phyloP scores from a whole-genome alignment of 2,113 vertebrate species.

The Neodon shergylaensis region DNA sequence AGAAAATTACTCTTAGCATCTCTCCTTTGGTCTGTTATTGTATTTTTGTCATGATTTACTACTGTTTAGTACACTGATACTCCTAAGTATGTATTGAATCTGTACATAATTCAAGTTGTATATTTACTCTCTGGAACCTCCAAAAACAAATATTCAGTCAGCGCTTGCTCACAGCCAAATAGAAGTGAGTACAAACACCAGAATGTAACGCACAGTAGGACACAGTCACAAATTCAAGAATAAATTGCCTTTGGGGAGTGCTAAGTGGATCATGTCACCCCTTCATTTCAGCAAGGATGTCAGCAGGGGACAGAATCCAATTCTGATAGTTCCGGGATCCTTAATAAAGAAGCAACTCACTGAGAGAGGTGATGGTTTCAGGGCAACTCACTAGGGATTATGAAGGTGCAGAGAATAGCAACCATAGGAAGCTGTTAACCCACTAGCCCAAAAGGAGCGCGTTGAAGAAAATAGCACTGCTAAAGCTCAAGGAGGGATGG shows the following conservation, averaged over 20 bases:
- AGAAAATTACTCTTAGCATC: not conserved
- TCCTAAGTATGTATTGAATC: not conserved
- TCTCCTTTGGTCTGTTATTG: not conserved
- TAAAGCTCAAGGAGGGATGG: not conserved
- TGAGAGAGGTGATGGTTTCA: not conserved
- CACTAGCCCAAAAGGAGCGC: not conserved
- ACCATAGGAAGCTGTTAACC: not conserved
- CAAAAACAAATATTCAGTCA: conserved; percentile 10
- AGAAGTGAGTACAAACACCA: not conserved
- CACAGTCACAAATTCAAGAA: not conserved
- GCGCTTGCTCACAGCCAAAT: not conserved
- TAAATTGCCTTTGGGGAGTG: not conserved
- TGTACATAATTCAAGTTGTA: not conserved
- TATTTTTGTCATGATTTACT: not conserved
- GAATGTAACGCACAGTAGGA: not conserved
- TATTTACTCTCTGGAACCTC: not conserved
- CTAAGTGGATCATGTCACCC: not conserved
- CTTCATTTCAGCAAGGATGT: not conserved
- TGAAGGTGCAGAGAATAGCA: not conserved
- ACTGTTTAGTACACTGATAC: not conserved
- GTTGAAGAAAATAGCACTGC: not conserved
- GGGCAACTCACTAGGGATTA: not conserved
- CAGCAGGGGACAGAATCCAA: conserved; percentile 8
- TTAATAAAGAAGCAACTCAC: conserved; percentile 23
- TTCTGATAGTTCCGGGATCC: not conserved